Percentiles rank a stretch among this genome's conserved stretches.
phyloP scores from a whole-genome alignment of 2,113 vertebrate genomes.

The Nothobranchius furzeri region DNA sequence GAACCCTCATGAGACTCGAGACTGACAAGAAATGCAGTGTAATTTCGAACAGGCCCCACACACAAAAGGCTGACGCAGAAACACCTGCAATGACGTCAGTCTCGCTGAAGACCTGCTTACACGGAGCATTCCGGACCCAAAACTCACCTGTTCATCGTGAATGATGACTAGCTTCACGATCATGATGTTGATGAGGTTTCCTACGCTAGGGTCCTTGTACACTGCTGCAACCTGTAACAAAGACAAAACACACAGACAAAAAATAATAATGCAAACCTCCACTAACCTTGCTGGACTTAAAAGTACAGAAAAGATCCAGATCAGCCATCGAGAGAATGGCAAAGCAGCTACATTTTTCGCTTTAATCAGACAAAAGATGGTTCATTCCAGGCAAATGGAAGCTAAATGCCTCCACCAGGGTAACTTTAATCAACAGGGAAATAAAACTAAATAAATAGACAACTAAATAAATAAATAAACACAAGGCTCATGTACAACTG shows the following conservation, averaged over 20 bases:
- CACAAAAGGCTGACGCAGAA: slow-evolving; percentile 29
- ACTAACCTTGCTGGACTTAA: slow-evolving; percentile 31
- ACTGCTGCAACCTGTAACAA: slow-evolving; percentile 91
- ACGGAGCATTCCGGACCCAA: slow-evolving; percentile 23
- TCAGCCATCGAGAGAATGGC: too few relatives aligned
- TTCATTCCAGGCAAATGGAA: slow-evolving; percentile 31
- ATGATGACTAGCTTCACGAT: slow-evolving; percentile 93
- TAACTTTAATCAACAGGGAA: slow-evolving; percentile 57
- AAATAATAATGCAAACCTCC: slow-evolving; percentile 63
- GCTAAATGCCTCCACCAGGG: slow-evolving; percentile 27
- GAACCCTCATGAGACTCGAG: slow-evolving; percentile 46
- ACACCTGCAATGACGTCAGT: slow-evolving; percentile 64
- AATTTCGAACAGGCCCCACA: slow-evolving; percentile 48
- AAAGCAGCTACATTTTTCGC: background rate
- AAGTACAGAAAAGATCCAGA: background rate
- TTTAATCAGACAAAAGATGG: slow-evolving; percentile 31
- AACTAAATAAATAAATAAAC: slow-evolving; percentile 16
- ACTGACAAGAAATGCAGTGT: slow-evolving; percentile 63
- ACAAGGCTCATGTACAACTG: slow-evolving; percentile 34
- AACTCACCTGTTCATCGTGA: slow-evolving; percentile 92
- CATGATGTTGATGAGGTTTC: slow-evolving; percentile 96
- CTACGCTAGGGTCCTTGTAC: slow-evolving; percentile 94
- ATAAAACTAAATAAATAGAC: slow-evolving; percentile 33
- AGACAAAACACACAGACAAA: slow-evolving; percentile 69
- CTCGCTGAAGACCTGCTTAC: slow-evolving; percentile 25